Percentiles rank a stretch among this genome's conserved stretches.
phyloP scores from a whole-genome alignment of 1,140 invertebrate genomes.

The Pollicipes pollicipes region DNA sequence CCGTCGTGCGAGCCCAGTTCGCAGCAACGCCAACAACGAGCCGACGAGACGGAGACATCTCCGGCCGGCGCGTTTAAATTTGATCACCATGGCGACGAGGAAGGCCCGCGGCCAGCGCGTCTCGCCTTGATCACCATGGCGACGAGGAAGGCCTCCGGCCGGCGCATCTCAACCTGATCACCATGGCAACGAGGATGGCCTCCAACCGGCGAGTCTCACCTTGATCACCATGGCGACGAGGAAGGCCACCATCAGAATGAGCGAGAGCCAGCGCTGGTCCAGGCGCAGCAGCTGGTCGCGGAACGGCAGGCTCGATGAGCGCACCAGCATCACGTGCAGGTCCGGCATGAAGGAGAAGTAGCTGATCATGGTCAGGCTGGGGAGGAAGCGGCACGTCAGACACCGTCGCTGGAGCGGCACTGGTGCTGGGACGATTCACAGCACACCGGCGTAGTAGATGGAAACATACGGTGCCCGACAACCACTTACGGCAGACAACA shows the following conservation, averaged over 20 bases:
- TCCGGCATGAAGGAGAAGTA: constrained; percentile 67
- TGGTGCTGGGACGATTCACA: background rate
- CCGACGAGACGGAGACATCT: no score
- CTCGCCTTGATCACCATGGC: no score
- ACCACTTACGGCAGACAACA: background rate
- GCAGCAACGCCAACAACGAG: no score
- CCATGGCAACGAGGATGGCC: no score
- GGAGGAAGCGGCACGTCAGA: background rate
- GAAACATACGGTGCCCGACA: background rate
- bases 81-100: no score
- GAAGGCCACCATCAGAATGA: constrained; percentile 49
- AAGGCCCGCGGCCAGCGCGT: no score
- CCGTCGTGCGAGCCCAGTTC: no score
- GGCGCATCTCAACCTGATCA: no score
- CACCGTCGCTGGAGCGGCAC: background rate
- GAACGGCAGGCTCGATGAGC: constrained; percentile 48
- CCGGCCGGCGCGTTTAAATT: no score
- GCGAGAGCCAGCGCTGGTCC: constrained; percentile 45
- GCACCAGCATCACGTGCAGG: constrained; percentile 46
- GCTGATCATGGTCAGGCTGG: constrained; percentile 55
- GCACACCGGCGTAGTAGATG: constrained; percentile 2
- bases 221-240: constrained; percentile 52
- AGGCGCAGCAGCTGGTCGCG: constrained; percentile 47
- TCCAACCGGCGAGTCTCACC: no score
- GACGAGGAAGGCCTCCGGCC: no score